A percentile compares a stretch with the other conserved stretches of the same genome.
These are phyloP conservation scores for Tachina lurida DNA, from an alignment of 2,888 invertebrate genomes.

Conservation along the genomic window DNA sequence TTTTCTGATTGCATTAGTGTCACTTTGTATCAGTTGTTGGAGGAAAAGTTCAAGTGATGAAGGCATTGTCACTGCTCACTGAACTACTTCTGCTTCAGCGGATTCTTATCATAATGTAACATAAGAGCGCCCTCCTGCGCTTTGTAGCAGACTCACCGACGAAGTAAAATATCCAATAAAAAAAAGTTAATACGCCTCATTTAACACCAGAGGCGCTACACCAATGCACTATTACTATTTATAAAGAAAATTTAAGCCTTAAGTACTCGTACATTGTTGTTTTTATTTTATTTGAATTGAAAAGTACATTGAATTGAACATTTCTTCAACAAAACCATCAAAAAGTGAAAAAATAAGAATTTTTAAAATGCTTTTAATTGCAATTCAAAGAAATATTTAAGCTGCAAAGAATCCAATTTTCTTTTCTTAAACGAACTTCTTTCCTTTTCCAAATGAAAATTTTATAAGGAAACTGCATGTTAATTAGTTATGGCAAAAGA, in stretches of 20 bases:
- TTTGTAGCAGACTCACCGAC: no score
- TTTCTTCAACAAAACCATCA: conserved; percentile 10
- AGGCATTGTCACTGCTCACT: no score
- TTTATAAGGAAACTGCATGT: conserved; percentile 18
- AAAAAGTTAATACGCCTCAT: no score
- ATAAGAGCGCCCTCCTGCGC: no score
- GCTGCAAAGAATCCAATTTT: background rate
- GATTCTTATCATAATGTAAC: no score
- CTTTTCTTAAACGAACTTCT: background rate
- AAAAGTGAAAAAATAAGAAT: conserved; percentile 8
- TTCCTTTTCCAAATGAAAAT: conserved; percentile 35
- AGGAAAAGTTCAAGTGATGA: no score
- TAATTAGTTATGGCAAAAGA: conserved; percentile 13
- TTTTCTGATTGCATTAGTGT: no score
- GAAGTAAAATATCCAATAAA: no score
- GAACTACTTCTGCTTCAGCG: no score
- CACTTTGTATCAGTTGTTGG: no score
- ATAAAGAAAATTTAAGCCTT: conserved; percentile 4
- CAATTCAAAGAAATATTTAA: conserved; percentile 7
- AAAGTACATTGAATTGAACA: conserved; percentile 5
- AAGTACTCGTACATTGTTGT: background rate
- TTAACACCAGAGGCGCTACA: no score
- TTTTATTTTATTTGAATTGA: background rate
- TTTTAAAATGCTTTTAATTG: conserved; percentile 29
- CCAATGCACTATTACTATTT: no score